phyloP scores from a whole-genome alignment of 2,888 invertebrate species.

The Odontocolon sp. region DNA sequence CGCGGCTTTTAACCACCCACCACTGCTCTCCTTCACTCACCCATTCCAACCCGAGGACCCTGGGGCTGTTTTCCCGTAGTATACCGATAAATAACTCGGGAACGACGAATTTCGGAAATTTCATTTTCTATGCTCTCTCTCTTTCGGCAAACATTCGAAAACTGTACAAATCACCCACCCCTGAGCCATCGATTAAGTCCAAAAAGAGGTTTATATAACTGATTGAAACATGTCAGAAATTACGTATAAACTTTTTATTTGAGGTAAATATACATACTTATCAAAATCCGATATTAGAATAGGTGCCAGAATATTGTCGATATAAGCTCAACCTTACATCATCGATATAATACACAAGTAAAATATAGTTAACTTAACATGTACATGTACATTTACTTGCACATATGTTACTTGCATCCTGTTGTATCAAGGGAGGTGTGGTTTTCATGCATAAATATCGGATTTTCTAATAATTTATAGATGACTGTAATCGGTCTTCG shows the following conservation, averaged over 20 bases:
- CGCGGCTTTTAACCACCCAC: slow-evolving; percentile 65
- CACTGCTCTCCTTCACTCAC: background rate
- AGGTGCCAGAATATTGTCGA: too few species aligned
- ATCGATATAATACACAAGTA: too few species aligned
- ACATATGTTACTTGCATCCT: too few species aligned
- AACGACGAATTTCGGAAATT: slow-evolving; percentile 54
- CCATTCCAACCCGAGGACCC: slow-evolving; percentile 26
- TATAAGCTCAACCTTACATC: too few species aligned
- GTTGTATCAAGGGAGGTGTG: too few species aligned
- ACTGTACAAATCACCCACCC: background rate
- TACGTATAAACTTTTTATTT: background rate
- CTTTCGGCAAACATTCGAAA: slow-evolving; percentile 7
- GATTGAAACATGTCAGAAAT: too few species aligned
- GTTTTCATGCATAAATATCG: background rate
- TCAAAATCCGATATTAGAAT: too few species aligned
- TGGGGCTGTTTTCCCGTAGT: slow-evolving; percentile 62
- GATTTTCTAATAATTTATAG: background rate
- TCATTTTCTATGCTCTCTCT: slow-evolving; percentile 44
- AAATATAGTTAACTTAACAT: too few species aligned
- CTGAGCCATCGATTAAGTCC: background rate
- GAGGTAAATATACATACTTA: background rate
- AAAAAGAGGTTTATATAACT: background rate
- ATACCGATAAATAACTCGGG: slow-evolving; percentile 54
- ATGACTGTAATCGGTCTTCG: background rate
- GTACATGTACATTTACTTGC: too few species aligned